Percentiles rank a stretch among this genome's conserved stretches.
Conservation (phyloP, 2,888 invertebrate species). For the Drosophila kanekoi region DNA sequence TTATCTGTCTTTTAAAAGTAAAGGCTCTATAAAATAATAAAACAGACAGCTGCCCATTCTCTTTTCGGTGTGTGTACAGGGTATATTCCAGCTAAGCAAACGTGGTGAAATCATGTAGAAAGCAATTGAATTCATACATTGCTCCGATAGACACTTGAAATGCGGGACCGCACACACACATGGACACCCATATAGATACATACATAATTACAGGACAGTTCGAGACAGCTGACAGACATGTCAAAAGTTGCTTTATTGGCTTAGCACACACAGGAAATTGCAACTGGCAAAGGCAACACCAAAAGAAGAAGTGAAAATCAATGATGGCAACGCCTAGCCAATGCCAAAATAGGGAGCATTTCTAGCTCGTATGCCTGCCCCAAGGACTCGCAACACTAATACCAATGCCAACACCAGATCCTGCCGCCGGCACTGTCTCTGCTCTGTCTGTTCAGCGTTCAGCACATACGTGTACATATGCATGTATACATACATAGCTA, state of each 20-base stretch:
- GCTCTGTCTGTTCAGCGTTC: constrained; percentile 11
- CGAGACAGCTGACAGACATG: constrained; percentile 51
- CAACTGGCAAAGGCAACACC: constrained; percentile 32
- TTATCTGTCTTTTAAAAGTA: too few relatives aligned
- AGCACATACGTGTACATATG: constrained; percentile 2
- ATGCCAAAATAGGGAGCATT: constrained; percentile 14
- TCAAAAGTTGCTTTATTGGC: constrained; percentile 73
- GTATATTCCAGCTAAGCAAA: not conserved
- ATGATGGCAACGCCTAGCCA: constrained; percentile 34
- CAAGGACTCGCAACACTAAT: not conserved
- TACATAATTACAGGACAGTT: constrained; percentile 58
- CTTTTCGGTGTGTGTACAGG: not conserved
- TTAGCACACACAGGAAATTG: constrained; percentile 66
- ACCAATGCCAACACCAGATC: constrained; percentile 3
- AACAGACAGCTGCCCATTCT: too few relatives aligned
- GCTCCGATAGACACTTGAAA: not conserved
- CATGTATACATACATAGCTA: constrained; percentile 24
- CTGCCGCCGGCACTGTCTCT: constrained; percentile 11
- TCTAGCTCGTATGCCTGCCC: not conserved
- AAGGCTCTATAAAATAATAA: too few relatives aligned
- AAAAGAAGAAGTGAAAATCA: constrained; percentile 57
- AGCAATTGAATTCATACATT: not conserved
- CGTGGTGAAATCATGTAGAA: constrained; percentile 2
- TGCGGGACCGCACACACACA: constrained; percentile 7
- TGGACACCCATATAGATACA: constrained; percentile 14